A percentile compares a stretch with the other conserved stretches of the same genome.
Evolutionary conservation across 53 echinoderm and acorn worm genomes (phyloP).

Genomic region (Echinometra lucunter): DNA sequence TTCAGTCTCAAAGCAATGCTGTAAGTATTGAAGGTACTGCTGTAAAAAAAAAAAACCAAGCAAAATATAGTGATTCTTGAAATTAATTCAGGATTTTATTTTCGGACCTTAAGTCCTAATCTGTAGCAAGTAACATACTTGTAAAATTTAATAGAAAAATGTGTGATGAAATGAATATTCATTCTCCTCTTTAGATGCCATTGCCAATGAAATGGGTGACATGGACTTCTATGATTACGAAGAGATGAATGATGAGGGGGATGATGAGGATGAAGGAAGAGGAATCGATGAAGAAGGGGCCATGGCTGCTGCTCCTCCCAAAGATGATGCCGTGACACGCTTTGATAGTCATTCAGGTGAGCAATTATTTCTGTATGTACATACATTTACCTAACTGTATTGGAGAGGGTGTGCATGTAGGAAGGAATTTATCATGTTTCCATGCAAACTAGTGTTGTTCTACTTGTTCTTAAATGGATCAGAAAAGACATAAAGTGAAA

Average conservation of each 20-base stretch:
- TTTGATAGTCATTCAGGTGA: conserved; percentile 91
- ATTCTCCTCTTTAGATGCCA: not conserved
- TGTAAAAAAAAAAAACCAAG: too few relatives aligned
- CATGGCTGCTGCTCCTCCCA: conserved; percentile 30
- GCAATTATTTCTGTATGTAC: too few relatives aligned
- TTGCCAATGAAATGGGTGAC: conserved; percentile 73
- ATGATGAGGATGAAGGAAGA: conserved; percentile 64
- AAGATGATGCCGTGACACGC: conserved; percentile 88
- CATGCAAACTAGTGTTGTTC: too few relatives aligned
- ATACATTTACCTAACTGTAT: too few relatives aligned
- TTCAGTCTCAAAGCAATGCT: not conserved
- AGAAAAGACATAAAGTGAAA: too few relatives aligned
- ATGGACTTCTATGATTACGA: conserved; percentile 79
- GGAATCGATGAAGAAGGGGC: conserved; percentile 71
- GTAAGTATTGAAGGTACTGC: not conserved
- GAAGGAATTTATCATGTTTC: too few relatives aligned
- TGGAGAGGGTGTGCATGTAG: too few relatives aligned
- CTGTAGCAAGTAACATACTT: not conserved
- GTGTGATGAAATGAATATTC: not conserved
- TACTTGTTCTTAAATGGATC: too few relatives aligned
- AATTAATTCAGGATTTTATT: not conserved
- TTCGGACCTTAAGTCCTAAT: not conserved
- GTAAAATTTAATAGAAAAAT: not conserved
- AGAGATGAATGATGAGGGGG: conserved; percentile 68
- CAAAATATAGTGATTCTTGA: too few relatives aligned